Conservation (phyloP, 1,140 invertebrate genomes). For the Leptinotarsa undecemlineata region DNA sequence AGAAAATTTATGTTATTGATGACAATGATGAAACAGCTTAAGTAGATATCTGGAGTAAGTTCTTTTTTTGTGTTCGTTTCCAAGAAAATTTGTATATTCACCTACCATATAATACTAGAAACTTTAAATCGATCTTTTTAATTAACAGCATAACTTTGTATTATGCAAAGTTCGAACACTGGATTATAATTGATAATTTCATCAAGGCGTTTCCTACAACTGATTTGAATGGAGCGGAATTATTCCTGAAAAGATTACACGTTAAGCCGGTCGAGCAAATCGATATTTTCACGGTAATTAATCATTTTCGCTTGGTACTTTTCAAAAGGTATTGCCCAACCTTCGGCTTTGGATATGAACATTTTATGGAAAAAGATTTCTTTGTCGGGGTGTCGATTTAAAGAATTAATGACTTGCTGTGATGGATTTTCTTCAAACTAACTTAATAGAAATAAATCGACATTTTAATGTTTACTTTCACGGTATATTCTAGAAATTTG, state of each 20-base stretch:
- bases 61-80: too few relatives aligned
- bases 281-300: constrained; percentile 22
- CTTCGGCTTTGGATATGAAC: background rate
- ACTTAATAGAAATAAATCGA: constrained; percentile 15
- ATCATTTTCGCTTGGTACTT: constrained; percentile 8
- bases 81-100: too few relatives aligned
- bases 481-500: too few relatives aligned
- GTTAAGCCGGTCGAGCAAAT: constrained; percentile 6
- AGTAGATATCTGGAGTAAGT: too few relatives aligned
- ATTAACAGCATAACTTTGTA: too few relatives aligned
- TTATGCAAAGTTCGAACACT: too few relatives aligned
- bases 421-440: background rate
- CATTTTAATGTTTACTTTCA: background rate
- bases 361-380: constrained; percentile 2
- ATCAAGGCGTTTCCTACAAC: background rate
- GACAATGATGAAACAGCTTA: too few relatives aligned
- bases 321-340: background rate
- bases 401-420: constrained; percentile 15
- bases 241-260: constrained; percentile 13
- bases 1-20: too few relatives aligned
- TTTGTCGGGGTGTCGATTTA: constrained; percentile 16
- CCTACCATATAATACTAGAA: too few relatives aligned
- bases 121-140: too few relatives aligned
- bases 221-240: background rate
- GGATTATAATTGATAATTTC: background rate